These are phyloP conservation scores for Scomberomorus guttatus DNA, from an alignment of 2,797 vertebrate genomes.

Conservation along the genomic window DNA sequence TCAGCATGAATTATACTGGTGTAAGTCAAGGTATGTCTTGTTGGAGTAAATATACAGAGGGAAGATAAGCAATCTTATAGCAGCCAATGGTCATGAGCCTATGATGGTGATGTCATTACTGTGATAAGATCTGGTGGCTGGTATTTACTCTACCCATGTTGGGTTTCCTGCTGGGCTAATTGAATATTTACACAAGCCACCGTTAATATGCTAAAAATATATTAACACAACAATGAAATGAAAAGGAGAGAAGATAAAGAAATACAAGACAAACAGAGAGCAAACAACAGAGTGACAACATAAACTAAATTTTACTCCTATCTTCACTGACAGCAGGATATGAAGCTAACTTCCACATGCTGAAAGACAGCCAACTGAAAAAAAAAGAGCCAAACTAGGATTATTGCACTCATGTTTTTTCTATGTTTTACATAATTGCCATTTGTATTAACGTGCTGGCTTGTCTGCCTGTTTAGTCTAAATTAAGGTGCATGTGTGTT, in stretches of 20 bases:
- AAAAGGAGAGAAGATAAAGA: neutral
- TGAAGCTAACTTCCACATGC: conserved; percentile 12
- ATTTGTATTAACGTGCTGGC: conserved; percentile 10
- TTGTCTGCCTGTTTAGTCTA: conserved; percentile 19
- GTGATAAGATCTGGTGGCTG: conserved; percentile 62
- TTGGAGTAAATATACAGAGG: conserved; percentile 45
- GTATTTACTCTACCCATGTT: conserved; percentile 54
- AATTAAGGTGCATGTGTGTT: conserved; percentile 9
- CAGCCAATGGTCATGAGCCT: conserved; percentile 35
- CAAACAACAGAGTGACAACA: neutral
- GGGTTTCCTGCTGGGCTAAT: conserved; percentile 66
- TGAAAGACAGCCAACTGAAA: neutral
- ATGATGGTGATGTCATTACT: conserved; percentile 50
- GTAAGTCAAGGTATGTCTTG: neutral
- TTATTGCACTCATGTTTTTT: conserved; percentile 3
- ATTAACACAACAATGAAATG: conserved; percentile 36
- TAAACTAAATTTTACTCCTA: neutral
- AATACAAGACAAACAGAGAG: neutral
- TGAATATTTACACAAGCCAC: conserved; percentile 63
- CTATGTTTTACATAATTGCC: conserved; percentile 19
- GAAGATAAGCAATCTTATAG: conserved; percentile 24
- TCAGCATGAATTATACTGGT: conserved; percentile 18
- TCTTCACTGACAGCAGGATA: neutral
- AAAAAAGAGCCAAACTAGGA: conserved; percentile 11
- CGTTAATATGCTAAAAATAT: conserved; percentile 63